Evolutionary conservation across 2,797 vertebrate species (phyloP).

Genomic region (Falco berigora): DNA sequence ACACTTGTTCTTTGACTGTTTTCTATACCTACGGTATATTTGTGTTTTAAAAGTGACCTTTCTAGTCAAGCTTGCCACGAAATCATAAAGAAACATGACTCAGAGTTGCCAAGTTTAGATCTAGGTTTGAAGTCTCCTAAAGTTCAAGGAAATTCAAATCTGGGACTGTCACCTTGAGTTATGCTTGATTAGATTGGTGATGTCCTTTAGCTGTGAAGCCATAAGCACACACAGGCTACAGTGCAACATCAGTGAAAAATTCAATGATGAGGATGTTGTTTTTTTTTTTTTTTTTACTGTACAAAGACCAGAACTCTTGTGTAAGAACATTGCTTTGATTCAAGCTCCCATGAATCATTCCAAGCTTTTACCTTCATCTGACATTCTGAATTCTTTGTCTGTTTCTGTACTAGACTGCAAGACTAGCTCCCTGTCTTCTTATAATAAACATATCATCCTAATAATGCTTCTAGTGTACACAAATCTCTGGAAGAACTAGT

Average conservation of each 20-base stretch:
- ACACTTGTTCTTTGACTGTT: not conserved
- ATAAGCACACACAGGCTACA: not conserved
- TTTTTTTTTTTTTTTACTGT: not conserved
- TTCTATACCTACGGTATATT: not conserved
- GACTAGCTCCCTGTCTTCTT: conserved; percentile 22
- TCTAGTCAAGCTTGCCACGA: not conserved
- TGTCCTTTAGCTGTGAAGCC: not conserved
- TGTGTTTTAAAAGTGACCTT: not conserved
- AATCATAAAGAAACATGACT: not conserved
- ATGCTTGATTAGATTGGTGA: not conserved
- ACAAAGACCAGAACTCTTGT: conserved; percentile 23
- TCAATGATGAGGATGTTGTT: rapidly evolving
- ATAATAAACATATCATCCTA: conserved; percentile 16
- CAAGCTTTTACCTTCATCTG: conserved; percentile 10
- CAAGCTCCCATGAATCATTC: conserved; percentile 7
- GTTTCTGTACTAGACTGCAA: conserved; percentile 27
- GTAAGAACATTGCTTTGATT: conserved; percentile 17
- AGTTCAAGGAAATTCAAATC: not conserved
- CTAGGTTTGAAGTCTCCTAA: not conserved
- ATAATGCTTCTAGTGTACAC: conserved; percentile 11
- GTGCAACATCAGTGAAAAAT: not conserved
- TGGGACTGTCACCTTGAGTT: not conserved
- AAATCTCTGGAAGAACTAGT: not conserved
- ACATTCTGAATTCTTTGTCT: not conserved
- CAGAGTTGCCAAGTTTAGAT: not conserved